Evolutionary conservation across 2,113 vertebrate species (phyloP).

Genomic region (Mastomys natalensis): DNA sequence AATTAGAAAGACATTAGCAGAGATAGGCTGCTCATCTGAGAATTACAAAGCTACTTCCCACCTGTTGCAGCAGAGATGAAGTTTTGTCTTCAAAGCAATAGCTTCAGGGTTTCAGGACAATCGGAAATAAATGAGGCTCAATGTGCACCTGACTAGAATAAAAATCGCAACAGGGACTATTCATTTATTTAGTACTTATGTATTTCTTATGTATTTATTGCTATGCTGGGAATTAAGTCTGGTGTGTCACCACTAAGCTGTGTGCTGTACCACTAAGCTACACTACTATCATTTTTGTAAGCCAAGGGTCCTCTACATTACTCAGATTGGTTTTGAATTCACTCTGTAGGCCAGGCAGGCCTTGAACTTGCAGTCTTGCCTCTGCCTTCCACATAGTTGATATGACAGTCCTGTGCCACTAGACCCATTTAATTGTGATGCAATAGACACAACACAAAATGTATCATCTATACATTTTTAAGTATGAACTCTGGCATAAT

Average conservation of each 20-base stretch:
- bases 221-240: not conserved
- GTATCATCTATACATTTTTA: not conserved
- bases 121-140: slow-evolving; percentile 48
- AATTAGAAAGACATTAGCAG: slow-evolving; percentile 77
- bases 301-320: no score
- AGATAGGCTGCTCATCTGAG: slow-evolving; percentile 73
- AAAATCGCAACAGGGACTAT: not conserved
- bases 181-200: not conserved
- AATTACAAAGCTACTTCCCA: slow-evolving; percentile 72
- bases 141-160: slow-evolving; percentile 27
- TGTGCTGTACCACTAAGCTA: not conserved
- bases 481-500: not conserved
- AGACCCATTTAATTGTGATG: not conserved
- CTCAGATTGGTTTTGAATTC: not conserved
- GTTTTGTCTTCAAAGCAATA: slow-evolving; percentile 39
- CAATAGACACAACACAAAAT: not conserved
- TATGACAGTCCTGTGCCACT: not conserved
- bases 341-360: not conserved
- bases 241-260: not conserved
- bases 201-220: not conserved
- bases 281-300: not conserved
- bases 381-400: not conserved
- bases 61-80: slow-evolving; percentile 59
- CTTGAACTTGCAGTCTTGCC: no score
- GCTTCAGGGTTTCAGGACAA: not conserved